These are phyloP conservation scores for Melanotus villosus DNA, from an alignment of 2,888 invertebrate species.

Conservation along the genomic window DNA sequence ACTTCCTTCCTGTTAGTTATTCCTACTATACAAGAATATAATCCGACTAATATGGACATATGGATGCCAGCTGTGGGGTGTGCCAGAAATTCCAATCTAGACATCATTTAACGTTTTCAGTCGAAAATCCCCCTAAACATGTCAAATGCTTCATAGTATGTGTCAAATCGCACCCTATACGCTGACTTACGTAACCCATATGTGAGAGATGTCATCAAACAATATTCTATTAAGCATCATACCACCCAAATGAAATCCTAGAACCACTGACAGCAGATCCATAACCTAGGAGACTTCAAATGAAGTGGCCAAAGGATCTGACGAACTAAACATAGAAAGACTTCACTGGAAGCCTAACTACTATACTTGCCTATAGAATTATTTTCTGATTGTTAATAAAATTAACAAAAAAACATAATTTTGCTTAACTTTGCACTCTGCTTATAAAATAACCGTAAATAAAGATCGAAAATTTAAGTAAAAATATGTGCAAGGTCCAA, in stretches of 20 bases:
- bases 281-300: background rate
- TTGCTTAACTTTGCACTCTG: too few species aligned
- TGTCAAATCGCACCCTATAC: background rate
- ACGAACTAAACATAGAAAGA: too few species aligned
- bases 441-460: too few species aligned
- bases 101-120: constrained; percentile 2
- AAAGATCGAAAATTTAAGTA: too few species aligned
- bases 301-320: background rate
- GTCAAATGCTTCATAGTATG: background rate
- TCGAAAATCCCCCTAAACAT: background rate
- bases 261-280: constrained; percentile 10
- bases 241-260: background rate
- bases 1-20: too few species aligned
- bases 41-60: constrained; percentile 8
- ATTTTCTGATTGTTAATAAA: too few species aligned
- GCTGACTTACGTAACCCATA: background rate
- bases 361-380: too few species aligned
- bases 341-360: too few species aligned
- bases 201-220: background rate
- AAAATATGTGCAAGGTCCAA: too few species aligned
- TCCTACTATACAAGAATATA: background rate
- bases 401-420: too few species aligned
- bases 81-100: background rate
- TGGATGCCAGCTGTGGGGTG: constrained; percentile 1
- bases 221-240: background rate